Conservation (phyloP, 2,113 vertebrate genomes). For the Echinops telfairi region DNA sequence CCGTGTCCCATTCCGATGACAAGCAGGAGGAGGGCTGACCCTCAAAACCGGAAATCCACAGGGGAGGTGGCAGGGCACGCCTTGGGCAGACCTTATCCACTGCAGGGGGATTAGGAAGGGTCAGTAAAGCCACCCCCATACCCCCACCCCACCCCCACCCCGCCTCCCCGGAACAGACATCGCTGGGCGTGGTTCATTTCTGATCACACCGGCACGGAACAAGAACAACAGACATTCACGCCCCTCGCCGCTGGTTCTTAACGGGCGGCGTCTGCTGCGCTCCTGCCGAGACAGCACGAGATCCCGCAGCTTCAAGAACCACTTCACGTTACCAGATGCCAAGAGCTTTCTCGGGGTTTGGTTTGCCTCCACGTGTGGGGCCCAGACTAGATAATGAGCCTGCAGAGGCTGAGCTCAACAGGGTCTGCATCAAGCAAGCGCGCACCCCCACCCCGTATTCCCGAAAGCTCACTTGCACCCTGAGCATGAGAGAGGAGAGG, state of each 20-base stretch:
- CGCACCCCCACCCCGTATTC: background rate
- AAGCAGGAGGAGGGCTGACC: background rate
- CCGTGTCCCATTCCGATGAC: background rate
- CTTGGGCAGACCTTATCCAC: background rate
- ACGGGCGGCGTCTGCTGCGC: background rate
- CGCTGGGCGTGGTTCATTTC: constrained; percentile 52
- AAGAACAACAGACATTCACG: constrained; percentile 51
- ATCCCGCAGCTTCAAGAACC: background rate
- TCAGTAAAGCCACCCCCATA: no score
- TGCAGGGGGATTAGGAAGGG: constrained; percentile 64
- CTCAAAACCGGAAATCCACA: background rate
- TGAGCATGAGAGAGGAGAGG: background rate
- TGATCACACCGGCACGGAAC: background rate
- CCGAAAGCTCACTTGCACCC: background rate
- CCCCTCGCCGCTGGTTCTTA: constrained; percentile 17
- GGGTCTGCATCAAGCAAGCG: background rate
- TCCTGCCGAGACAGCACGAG: constrained; percentile 25
- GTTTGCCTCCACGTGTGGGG: background rate
- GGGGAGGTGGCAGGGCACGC: background rate
- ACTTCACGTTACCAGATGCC: background rate
- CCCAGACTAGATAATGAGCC: background rate
- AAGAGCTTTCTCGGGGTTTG: constrained; percentile 46
- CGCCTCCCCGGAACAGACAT: background rate
- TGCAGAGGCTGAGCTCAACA: background rate
- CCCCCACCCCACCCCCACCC: background rate